Conservation (phyloP, 2,888 invertebrate genomes). For the Phyto melanocephala region DNA sequence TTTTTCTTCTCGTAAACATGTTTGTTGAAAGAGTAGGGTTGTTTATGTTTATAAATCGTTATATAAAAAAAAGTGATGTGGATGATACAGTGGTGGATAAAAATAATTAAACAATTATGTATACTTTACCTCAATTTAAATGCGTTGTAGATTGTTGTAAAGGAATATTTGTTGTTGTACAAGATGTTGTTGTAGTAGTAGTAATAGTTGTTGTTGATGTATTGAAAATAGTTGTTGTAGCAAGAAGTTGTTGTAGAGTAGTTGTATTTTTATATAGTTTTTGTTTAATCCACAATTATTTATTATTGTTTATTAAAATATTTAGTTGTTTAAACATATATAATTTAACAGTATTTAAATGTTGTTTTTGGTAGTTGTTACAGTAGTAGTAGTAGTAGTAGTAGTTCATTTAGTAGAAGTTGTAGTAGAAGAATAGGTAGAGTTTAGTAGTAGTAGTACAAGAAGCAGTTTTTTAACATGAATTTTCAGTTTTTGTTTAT, state of each 20-base stretch:
- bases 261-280: slow-evolving; percentile 66
- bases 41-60: not conserved
- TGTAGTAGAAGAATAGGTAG: slow-evolving; percentile 69
- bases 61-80: not conserved
- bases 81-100: not conserved
- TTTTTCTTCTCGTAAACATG: no score
- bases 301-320: slow-evolving; percentile 49
- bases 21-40: no score
- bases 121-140: slow-evolving; percentile 78
- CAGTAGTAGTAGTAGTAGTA: slow-evolving; percentile 67
- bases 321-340: slow-evolving; percentile 25
- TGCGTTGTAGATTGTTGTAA: slow-evolving; percentile 69
- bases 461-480: slow-evolving; percentile 72
- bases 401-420: slow-evolving; percentile 69
- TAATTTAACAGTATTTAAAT: slow-evolving; percentile 64
- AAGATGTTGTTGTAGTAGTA: slow-evolving; percentile 65
- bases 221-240: slow-evolving; percentile 69
- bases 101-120: slow-evolving; percentile 44
- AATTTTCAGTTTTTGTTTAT: slow-evolving; percentile 57
- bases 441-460: slow-evolving; percentile 71
- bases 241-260: slow-evolving; percentile 74
- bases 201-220: slow-evolving; percentile 68
- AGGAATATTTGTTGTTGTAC: slow-evolving; percentile 68
- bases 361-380: slow-evolving; percentile 65
- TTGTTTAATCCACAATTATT: slow-evolving; percentile 68